Conservation (phyloP, 2,888 invertebrate species). For the Crioceris asparagi region DNA sequence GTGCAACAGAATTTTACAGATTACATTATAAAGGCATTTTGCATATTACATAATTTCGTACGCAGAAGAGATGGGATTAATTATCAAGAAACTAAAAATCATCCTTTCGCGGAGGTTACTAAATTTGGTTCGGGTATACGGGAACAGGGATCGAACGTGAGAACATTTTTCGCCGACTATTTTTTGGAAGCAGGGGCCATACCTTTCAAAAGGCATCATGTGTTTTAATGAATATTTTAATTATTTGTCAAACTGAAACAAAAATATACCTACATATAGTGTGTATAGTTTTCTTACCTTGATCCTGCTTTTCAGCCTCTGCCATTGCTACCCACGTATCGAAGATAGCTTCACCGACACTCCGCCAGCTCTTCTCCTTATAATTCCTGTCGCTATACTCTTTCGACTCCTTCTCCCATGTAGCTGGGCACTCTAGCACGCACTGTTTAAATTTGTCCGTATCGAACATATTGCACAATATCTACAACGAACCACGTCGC, state of each 20-base stretch:
- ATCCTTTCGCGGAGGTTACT: too few relatives aligned
- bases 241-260: too few relatives aligned
- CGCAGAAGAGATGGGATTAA: too few relatives aligned
- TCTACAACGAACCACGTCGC: neutral
- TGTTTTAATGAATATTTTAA: too few relatives aligned
- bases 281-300: conserved; percentile 4
- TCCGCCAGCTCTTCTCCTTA: conserved; percentile 5
- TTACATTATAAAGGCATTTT: conserved; percentile 11
- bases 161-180: too few relatives aligned
- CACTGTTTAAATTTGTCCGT: conserved; percentile 11
- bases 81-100: too few relatives aligned
- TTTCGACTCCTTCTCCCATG: conserved; percentile 8
- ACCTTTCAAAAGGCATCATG: too few relatives aligned
- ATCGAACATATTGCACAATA: conserved; percentile 7
- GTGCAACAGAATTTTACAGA: conserved; percentile 9
- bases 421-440: conserved; percentile 6
- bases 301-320: conserved; percentile 3
- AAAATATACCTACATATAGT: neutral
- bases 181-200: too few relatives aligned
- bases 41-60: conserved; percentile 5
- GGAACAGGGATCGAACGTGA: too few relatives aligned
- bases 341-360: conserved; percentile 8
- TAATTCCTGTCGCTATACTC: conserved; percentile 6
- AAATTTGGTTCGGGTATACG: too few relatives aligned
- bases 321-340: conserved; percentile 6